Percentiles rank a stretch among this genome's conserved stretches.
Evolutionary conservation across 2,113 vertebrate genomes (phyloP).

Genomic region (Eulacestoma nigropectus): DNA sequence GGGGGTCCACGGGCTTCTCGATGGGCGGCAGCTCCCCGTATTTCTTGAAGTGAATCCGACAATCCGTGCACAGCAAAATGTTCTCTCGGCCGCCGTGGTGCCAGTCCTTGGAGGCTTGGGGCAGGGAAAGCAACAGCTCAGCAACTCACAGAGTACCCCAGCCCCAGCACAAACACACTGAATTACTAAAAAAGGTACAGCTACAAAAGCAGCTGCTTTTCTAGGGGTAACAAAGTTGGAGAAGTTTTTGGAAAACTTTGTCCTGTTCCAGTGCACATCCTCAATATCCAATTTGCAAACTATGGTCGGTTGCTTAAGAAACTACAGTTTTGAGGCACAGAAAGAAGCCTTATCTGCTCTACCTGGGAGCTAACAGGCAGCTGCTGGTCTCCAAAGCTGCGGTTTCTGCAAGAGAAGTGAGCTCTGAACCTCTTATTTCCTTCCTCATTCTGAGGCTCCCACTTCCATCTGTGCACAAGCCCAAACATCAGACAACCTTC

Average conservation of each 20-base stretch:
- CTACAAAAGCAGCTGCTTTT: not conserved
- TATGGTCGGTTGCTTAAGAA: not conserved
- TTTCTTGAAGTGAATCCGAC: conserved; percentile 98
- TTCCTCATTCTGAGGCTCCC: not conserved
- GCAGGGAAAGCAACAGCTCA: not conserved
- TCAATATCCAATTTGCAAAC: not conserved
- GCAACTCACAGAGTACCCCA: not conserved
- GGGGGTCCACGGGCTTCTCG: conserved; percentile 97
- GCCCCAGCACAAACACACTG: not conserved
- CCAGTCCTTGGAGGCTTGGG: conserved; percentile 96
- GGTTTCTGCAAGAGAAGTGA: not conserved
- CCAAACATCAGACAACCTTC: not conserved
- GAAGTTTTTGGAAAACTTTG: not conserved
- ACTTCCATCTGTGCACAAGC: not conserved
- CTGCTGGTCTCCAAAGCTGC: not conserved
- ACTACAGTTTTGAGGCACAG: not conserved
- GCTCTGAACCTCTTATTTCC: not conserved
- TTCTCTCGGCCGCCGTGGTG: conserved; percentile 98
- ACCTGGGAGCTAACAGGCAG: not conserved
- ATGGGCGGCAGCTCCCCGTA: conserved; percentile 98
- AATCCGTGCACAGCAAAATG: conserved; percentile 95
- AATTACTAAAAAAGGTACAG: not conserved
- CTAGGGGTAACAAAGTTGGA: fast-evolving
- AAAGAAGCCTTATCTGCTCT: not conserved
- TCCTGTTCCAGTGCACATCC: not conserved